Evolutionary conservation across 2,888 invertebrate genomes (phyloP).

Genomic region (Cataglyphis cursor): DNA sequence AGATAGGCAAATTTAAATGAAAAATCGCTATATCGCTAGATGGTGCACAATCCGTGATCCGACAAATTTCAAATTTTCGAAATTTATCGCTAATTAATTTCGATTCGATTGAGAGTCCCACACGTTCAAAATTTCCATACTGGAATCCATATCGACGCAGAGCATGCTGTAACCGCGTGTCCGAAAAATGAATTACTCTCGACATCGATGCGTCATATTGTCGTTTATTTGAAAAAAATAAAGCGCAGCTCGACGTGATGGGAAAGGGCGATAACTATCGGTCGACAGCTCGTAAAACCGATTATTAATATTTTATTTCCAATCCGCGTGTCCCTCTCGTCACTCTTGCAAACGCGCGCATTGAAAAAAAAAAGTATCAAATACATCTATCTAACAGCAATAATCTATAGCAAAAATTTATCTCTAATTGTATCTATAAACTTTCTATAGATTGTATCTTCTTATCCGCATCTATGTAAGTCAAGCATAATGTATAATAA

Average conservation of each 20-base stretch:
- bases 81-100: constrained; percentile 74
- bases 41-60: constrained; percentile 23
- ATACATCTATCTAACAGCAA: not conserved
- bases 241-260: constrained; percentile 24
- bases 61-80: no score
- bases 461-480: not conserved
- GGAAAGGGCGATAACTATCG: constrained; percentile 25
- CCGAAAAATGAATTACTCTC: constrained; percentile 62
- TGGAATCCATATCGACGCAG: constrained; percentile 29
- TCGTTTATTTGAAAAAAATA: constrained; percentile 57
- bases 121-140: constrained; percentile 56
- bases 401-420: no score
- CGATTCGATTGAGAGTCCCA: constrained; percentile 52
- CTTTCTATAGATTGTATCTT: not conserved
- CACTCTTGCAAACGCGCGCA: constrained; percentile 8
- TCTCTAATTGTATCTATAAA: not conserved
- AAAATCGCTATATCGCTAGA: constrained; percentile 24
- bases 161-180: constrained; percentile 53
- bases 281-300: constrained; percentile 60
- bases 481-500: not conserved
- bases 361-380: constrained; percentile 41
- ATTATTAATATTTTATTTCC: constrained; percentile 76
- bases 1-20: constrained; percentile 19
- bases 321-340: constrained; percentile 30
- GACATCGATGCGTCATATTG: constrained; percentile 59